phyloP scores from a whole-genome alignment of 1,140 invertebrate genomes.

The Penaeus japonicus region DNA sequence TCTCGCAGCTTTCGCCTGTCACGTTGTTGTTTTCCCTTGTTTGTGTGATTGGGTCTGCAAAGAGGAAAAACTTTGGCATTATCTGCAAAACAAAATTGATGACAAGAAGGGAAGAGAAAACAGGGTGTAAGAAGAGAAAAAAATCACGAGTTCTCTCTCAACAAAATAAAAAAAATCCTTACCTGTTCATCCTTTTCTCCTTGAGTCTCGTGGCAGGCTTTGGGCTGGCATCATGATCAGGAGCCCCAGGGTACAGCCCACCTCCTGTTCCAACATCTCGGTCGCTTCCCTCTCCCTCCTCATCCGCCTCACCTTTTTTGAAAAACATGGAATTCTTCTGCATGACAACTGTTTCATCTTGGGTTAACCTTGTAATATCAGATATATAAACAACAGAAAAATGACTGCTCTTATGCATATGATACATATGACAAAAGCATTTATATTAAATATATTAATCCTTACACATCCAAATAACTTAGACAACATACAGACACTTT shows the following conservation, averaged over 20 bases:
- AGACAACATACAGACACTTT: slow-evolving; percentile 23
- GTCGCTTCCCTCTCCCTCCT: slow-evolving; percentile 58
- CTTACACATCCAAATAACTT: neutral
- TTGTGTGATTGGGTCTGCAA: slow-evolving; percentile 68
- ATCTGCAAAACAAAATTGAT: neutral
- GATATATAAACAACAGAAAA: slow-evolving; percentile 19
- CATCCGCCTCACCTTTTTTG: slow-evolving; percentile 62
- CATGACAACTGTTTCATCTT: no score
- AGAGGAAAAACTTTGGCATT: slow-evolving; percentile 17
- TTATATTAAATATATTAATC: no score
- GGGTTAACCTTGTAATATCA: slow-evolving; percentile 6
- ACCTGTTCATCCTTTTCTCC: slow-evolving; percentile 55
- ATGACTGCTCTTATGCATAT: neutral
- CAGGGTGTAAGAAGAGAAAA: neutral
- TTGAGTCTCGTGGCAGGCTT: slow-evolving; percentile 62
- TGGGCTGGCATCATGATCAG: slow-evolving; percentile 68
- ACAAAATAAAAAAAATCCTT: neutral
- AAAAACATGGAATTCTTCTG: neutral
- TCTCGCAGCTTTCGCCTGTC: slow-evolving; percentile 73
- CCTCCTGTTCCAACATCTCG: slow-evolving; percentile 46
- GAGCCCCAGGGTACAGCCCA: slow-evolving; percentile 48
- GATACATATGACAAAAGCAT: neutral
- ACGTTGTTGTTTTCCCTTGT: slow-evolving; percentile 70
- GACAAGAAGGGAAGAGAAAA: no score
- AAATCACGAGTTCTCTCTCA: neutral